phyloP scores from a whole-genome alignment of 2,797 vertebrate genomes.

The Sebastes vulpes region DNA sequence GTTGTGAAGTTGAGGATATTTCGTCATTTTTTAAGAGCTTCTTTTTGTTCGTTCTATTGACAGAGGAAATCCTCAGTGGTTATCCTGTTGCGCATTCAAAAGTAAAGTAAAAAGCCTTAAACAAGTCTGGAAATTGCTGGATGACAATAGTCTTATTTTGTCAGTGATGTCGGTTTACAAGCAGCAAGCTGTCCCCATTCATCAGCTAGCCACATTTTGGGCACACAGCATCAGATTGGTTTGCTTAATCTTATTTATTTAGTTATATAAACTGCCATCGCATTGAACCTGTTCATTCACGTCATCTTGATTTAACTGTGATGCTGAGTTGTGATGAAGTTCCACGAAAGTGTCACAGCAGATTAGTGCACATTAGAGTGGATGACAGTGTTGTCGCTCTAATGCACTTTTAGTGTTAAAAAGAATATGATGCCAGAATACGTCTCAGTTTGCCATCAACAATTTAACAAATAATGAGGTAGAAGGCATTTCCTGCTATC shows the following conservation, averaged over 20 bases:
- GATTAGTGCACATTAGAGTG: slow-evolving; percentile 17
- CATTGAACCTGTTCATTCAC: slow-evolving; percentile 12
- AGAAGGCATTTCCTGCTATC: slow-evolving; percentile 16
- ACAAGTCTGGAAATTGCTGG: neutral
- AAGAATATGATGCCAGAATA: slow-evolving; percentile 8
- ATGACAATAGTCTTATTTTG: neutral
- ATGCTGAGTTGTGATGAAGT: slow-evolving; percentile 17
- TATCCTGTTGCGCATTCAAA: neutral
- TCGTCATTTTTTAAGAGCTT: neutral
- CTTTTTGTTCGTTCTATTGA: neutral
- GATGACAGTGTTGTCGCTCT: slow-evolving; percentile 5
- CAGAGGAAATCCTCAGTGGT: neutral
- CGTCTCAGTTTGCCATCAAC: slow-evolving; percentile 23
- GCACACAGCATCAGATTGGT: neutral
- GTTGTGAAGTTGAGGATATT: neutral
- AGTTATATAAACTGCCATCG: slow-evolving; percentile 1
- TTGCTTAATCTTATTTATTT: neutral
- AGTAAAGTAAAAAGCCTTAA: neutral
- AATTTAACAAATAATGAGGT: slow-evolving; percentile 43
- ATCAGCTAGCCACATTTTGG: neutral
- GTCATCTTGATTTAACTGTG: slow-evolving; percentile 11
- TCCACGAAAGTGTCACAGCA: slow-evolving; percentile 8
- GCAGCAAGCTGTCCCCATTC: neutral
- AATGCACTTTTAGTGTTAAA: neutral
- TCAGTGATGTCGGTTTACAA: neutral